Conservation (phyloP, 2,797 vertebrate genomes). For the Morus bassanus region DNA sequence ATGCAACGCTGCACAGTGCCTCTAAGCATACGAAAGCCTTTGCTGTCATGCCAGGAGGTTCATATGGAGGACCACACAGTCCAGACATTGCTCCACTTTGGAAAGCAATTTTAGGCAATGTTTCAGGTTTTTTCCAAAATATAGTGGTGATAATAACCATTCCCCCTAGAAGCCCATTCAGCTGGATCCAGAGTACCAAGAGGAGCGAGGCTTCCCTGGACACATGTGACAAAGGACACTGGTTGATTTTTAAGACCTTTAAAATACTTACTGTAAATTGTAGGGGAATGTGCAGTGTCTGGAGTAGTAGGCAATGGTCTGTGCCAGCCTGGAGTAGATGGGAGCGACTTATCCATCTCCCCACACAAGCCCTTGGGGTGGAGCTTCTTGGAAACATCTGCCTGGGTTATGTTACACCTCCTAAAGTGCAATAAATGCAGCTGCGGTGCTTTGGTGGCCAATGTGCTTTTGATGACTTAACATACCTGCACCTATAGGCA, state of each 20-base stretch:
- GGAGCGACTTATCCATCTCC: neutral
- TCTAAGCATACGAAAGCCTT: neutral
- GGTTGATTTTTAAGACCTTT: neutral
- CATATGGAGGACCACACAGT: neutral
- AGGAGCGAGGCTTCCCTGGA: neutral
- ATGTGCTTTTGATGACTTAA: neutral
- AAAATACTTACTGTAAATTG: neutral
- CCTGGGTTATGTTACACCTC: neutral
- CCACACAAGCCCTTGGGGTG: neutral
- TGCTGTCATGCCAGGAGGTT: neutral
- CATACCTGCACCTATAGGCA: accelerated
- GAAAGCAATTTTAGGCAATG: neutral
- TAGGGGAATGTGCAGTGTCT: neutral
- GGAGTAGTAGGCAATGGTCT: neutral
- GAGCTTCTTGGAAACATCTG: neutral
- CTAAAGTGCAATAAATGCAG: neutral
- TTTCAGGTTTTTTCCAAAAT: neutral
- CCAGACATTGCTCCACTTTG: neutral
- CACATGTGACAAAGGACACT: neutral
- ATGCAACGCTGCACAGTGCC: neutral
- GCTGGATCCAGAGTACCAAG: neutral
- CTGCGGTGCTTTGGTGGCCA: neutral
- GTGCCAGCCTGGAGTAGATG: neutral
- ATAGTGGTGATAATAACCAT: neutral
- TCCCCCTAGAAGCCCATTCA: neutral